A percentile compares a stretch with the other conserved stretches of the same genome.
These are phyloP conservation scores for Mechanitis messenoides DNA, from an alignment of 2,888 invertebrate species.

Conservation along the genomic window DNA sequence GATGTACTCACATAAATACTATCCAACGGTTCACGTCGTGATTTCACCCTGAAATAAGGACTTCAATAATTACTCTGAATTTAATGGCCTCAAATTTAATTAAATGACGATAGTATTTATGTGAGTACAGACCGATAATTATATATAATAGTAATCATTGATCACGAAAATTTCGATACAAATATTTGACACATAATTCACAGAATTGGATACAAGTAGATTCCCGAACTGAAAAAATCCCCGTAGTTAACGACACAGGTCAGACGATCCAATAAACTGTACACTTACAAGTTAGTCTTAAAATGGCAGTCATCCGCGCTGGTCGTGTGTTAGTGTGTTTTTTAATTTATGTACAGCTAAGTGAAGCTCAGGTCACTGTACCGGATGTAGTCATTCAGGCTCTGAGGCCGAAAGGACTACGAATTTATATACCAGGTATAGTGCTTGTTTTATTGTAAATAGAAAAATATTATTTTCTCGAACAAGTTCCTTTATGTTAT, in stretches of 20 bases:
- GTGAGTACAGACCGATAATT: too few species aligned
- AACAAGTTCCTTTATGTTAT: too few species aligned
- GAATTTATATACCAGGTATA: slow-evolving; percentile 77
- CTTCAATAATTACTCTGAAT: too few species aligned
- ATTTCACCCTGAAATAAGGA: too few species aligned
- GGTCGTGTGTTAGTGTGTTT: slow-evolving; percentile 22
- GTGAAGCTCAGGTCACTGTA: slow-evolving; percentile 32
- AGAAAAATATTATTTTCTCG: too few species aligned
- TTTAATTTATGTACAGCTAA: slow-evolving; percentile 31
- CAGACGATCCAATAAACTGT: neutral
- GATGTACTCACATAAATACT: too few species aligned
- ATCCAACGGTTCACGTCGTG: too few species aligned
- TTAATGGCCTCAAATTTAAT: too few species aligned
- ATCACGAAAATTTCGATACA: too few species aligned
- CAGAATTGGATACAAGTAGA: neutral
- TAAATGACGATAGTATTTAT: too few species aligned
- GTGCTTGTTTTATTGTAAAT: slow-evolving; percentile 5
- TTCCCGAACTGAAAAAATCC: slow-evolving; percentile 1
- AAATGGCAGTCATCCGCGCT: slow-evolving; percentile 21
- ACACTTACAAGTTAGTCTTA: slow-evolving; percentile 19
- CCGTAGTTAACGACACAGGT: neutral
- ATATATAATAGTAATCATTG: too few species aligned
- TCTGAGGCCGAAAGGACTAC: slow-evolving; percentile 74
- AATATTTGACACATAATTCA: neutral
- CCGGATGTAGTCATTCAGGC: slow-evolving; percentile 74